phyloP scores from a whole-genome alignment of 2,888 invertebrate species.

The Mythimna loreyi region DNA sequence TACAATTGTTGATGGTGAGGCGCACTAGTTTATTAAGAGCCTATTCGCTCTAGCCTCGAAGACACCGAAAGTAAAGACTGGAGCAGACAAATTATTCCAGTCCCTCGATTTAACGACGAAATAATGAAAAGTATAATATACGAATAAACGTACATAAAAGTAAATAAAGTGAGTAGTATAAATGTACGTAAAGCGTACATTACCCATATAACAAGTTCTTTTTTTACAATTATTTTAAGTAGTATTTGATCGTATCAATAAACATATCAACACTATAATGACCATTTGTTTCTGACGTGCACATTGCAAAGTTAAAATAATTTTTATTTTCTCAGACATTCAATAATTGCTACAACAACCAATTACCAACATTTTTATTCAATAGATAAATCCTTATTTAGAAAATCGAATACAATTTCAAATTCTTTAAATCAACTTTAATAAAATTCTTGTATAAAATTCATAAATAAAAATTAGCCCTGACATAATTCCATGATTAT shows the following conservation, averaged over 20 bases:
- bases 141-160: no score
- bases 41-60: no score
- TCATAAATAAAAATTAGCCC: slow-evolving; percentile 24
- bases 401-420: slow-evolving; percentile 36
- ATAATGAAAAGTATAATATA: no score
- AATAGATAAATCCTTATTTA: slow-evolving; percentile 46
- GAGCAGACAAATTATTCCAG: no score
- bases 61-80: no score
- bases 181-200: no score
- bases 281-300: not conserved
- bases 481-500: slow-evolving; percentile 38
- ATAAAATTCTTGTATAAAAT: slow-evolving; percentile 30
- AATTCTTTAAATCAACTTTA: slow-evolving; percentile 28
- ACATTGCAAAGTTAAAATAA: slow-evolving; percentile 5
- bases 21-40: no score
- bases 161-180: no score
- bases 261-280: slow-evolving; percentile 22
- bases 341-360: slow-evolving; percentile 34
- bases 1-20: no score
- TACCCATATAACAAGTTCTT: not conserved
- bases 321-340: slow-evolving; percentile 16
- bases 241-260: slow-evolving; percentile 33
- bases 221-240: not conserved
- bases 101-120: no score
- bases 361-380: slow-evolving; percentile 46